phyloP scores from a whole-genome alignment of 2,888 invertebrate species.

The Hanleya hanleyi region DNA sequence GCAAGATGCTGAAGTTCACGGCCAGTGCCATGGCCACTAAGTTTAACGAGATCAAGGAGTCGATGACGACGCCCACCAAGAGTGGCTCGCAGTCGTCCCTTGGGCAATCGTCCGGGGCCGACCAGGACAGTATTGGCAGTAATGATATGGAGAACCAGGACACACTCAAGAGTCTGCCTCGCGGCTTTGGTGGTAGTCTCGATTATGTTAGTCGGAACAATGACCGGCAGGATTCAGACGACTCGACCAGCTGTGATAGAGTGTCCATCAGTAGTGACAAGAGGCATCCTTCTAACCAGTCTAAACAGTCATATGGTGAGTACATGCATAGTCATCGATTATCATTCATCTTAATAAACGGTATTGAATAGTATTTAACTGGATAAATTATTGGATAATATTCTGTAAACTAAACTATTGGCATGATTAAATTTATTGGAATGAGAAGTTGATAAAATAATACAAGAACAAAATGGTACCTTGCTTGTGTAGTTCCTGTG shows the following conservation, averaged over 20 bases:
- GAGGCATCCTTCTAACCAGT: neutral
- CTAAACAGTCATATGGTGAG: neutral
- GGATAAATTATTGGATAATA: too few relatives aligned
- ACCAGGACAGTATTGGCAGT: slow-evolving; percentile 44
- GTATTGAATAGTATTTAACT: too few relatives aligned
- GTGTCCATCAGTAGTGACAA: neutral
- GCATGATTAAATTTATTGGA: too few relatives aligned
- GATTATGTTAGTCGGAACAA: slow-evolving; percentile 43
- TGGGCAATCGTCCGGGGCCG: slow-evolving; percentile 47
- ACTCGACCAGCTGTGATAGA: neutral
- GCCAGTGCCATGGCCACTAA: slow-evolving; percentile 57
- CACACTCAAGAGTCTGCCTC: slow-evolving; percentile 9
- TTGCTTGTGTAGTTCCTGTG: too few relatives aligned
- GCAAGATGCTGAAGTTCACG: slow-evolving; percentile 58
- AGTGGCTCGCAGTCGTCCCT: slow-evolving; percentile 55
- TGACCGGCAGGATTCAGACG: slow-evolving; percentile 21
- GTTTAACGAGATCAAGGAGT: slow-evolving; percentile 66
- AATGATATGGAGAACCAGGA: slow-evolving; percentile 38
- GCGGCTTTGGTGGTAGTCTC: slow-evolving; percentile 36
- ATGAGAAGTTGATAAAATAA: too few relatives aligned
- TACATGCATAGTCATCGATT: too few relatives aligned
- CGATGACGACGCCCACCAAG: slow-evolving; percentile 62
- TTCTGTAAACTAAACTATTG: too few relatives aligned
- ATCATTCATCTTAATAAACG: too few relatives aligned
- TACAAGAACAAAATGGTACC: too few relatives aligned